Evolutionary conservation across 2,888 invertebrate species (phyloP), one percentile per base, ranked within the genome.

Genomic region (Trachelus tabidus): DNA sequence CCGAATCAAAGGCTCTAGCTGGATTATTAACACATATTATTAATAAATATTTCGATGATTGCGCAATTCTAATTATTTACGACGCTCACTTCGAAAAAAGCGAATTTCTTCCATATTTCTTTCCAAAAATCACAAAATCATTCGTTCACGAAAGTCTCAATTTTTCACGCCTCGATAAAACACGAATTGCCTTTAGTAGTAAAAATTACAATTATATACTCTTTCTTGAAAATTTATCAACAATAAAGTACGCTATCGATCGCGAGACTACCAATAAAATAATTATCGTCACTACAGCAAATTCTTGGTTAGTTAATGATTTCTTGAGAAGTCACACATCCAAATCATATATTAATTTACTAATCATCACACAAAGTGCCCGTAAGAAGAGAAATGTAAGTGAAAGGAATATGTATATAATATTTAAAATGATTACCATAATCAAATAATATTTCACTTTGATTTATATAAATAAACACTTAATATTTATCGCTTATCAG

Each of bases 221-320:
- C 1, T 95, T 96, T 87, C 87, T 96, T n/a, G 92, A 93, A 31
- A 94, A 96, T 86, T 94, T 95, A 0, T 92, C 93, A 88, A 93
- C 91, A 84, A 93, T 94, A 76, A 92, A 93, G 11, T 91, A 93
- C 75, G 92, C 95, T 56, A 91, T 96, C 75, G 94, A 94, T 0
- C 93, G 94, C 76, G 95, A 95, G 87, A 93, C 93, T 1, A 91
- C 92, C 0, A 94, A 93, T 83, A 94, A 94, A 87, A 94, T 96
- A 0, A 92, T 96, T 0, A 89, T 96, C 1, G 92, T 96, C 0
- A 94, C 96, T 0, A 93, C 94, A 84, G 95, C 96, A 2, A 94
- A 96, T 0, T 95, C 95, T 85, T 96, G 96, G 96, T 94, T 94
- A 35, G 93, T 96, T 1, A 94, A 94, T 78, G 95, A 96, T 86